Conservation (phyloP, 2,797 vertebrate genomes). For the Rhincodon typus region DNA sequence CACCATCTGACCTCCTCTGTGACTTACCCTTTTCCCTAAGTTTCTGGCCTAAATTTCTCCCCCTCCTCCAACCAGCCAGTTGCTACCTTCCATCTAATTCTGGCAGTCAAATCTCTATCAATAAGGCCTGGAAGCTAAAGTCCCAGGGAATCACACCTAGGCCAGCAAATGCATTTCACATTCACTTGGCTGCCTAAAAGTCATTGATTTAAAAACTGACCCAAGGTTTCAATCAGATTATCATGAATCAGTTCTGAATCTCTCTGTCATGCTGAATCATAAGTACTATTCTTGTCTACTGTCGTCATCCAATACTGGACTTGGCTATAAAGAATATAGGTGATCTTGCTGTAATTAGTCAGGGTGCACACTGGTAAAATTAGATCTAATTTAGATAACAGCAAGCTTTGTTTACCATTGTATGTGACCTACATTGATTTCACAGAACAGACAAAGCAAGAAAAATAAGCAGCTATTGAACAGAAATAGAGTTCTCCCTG, state of each 20-base stretch:
- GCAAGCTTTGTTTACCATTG: conserved; percentile 13
- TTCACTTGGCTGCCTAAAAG: not conserved
- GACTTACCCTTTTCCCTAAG: not conserved
- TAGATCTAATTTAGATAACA: conserved; percentile 28
- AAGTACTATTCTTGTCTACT: not conserved
- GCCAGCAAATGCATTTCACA: not conserved
- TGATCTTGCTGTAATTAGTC: not conserved
- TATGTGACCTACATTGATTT: conserved; percentile 25
- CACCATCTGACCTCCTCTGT: not conserved
- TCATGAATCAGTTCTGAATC: not conserved
- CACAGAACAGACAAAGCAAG: not conserved
- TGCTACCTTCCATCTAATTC: not conserved
- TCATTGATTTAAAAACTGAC: not conserved
- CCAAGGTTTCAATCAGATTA: not conserved
- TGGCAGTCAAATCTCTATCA: no score
- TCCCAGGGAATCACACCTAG: not conserved
- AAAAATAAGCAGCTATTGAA: not conserved
- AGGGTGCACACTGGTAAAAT: not conserved
- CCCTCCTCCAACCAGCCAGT: not conserved
- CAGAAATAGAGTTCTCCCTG: not conserved
- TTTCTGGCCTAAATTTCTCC: not conserved
- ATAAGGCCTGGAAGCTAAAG: not conserved
- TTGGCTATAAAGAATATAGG: not conserved
- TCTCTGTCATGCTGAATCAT: not conserved
- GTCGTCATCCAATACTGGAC: not conserved